Evolutionary conservation across 2,113 vertebrate species (phyloP).

Genomic region (Pollachius pollachius): DNA sequence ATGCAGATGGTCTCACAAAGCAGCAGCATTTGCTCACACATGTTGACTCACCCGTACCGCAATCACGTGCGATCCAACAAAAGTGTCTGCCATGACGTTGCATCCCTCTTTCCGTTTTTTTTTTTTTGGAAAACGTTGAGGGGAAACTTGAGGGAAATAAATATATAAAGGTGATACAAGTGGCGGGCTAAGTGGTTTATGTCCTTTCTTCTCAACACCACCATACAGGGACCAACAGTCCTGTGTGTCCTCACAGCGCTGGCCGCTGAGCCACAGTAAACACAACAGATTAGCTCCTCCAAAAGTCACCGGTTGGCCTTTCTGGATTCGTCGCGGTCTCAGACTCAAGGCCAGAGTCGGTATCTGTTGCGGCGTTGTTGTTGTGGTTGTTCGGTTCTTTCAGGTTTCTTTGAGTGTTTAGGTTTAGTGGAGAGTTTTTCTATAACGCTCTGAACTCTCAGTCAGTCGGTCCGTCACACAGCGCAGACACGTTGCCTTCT

Average conservation of each 20-base stretch:
- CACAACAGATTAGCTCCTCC: constrained; percentile 68
- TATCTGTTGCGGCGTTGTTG: neutral
- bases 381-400: neutral
- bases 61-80: no score
- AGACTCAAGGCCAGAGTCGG: constrained; percentile 2
- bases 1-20: no score
- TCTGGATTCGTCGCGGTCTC: constrained; percentile 45
- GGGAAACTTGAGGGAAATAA: constrained; percentile 51
- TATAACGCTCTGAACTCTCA: constrained; percentile 1
- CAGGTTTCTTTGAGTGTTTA: constrained; percentile 3
- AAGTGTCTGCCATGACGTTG: constrained; percentile 58
- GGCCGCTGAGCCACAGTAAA: constrained; percentile 66
- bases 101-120: constrained; percentile 61
- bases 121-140: neutral
- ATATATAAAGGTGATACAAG: constrained; percentile 71
- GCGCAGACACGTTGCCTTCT: constrained; percentile 20
- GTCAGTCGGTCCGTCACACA: neutral
- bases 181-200: constrained; percentile 67
- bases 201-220: constrained; percentile 68
- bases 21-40: no score
- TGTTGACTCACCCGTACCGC: no score
- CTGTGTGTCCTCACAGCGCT: constrained; percentile 62
- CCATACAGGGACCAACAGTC: constrained; percentile 64
- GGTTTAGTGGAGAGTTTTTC: constrained; percentile 35
- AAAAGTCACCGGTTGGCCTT: constrained; percentile 70